Conservation (phyloP, 1,140 invertebrate genomes). For the Cherax quadricarinatus region DNA sequence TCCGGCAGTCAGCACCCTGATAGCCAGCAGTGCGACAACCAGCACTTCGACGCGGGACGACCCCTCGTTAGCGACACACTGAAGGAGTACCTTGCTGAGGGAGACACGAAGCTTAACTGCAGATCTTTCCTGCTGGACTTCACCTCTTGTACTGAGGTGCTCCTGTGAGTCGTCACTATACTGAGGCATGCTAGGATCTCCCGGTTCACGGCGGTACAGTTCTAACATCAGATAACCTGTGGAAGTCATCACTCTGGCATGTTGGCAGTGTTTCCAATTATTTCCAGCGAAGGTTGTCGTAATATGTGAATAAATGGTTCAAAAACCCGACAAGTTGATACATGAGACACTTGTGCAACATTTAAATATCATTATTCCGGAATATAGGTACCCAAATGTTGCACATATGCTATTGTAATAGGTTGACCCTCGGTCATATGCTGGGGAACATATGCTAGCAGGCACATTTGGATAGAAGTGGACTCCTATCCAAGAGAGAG, state of each 20-base stretch:
- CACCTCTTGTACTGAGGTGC: not conserved
- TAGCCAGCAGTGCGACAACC: not conserved
- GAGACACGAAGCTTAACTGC: not conserved
- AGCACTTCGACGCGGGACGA: no score
- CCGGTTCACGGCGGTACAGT: not conserved
- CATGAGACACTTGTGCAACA: not conserved
- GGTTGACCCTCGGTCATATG: no score
- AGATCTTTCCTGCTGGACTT: slow-evolving; percentile 8
- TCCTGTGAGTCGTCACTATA: not conserved
- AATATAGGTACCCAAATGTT: no score
- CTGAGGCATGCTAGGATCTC: not conserved
- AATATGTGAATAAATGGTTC: not conserved
- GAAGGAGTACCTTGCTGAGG: not conserved
- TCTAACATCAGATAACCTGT: not conserved
- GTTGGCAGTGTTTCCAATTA: not conserved
- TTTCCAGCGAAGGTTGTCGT: not conserved
- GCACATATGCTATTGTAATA: no score
- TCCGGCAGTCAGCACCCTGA: not conserved
- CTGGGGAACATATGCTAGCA: no score
- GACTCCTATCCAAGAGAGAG: no score
- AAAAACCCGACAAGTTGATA: not conserved
- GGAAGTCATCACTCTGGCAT: not conserved
- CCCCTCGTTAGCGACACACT: no score
- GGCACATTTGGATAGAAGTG: no score
- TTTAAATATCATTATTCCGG: no score